phyloP scores from a whole-genome alignment of 2,888 invertebrate genomes.

The Magallana nippona region DNA sequence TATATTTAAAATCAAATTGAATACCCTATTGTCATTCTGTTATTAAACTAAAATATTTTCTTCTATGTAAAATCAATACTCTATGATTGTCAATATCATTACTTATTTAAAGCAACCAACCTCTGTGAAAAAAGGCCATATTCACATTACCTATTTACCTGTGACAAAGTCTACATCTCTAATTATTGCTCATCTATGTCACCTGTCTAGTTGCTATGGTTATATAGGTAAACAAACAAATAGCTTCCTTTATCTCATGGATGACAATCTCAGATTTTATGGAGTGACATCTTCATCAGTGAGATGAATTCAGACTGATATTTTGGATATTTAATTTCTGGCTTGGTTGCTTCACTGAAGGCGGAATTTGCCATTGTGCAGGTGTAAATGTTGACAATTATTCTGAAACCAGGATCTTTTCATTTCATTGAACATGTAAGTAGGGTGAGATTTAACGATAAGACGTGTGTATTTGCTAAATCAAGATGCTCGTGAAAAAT shows the following conservation, averaged over 20 bases:
- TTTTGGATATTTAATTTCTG: slow-evolving; percentile 18
- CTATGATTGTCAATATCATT: background rate
- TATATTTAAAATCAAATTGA: no score
- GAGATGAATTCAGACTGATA: background rate
- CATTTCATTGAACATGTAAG: background rate
- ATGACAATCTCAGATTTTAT: background rate
- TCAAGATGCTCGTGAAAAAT: no score
- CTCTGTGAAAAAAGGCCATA: background rate
- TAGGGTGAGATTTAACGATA: background rate
- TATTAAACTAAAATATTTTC: no score
- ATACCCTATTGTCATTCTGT: no score
- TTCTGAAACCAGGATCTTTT: background rate
- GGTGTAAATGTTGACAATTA: background rate
- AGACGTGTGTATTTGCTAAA: background rate
- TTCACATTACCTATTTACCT: slow-evolving; percentile 10
- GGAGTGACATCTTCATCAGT: slow-evolving; percentile 22
- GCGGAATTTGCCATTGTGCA: background rate
- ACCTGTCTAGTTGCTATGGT: slow-evolving; percentile 18
- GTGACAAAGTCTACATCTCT: background rate
- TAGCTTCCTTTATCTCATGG: background rate
- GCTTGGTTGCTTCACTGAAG: background rate
- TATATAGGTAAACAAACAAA: slow-evolving; percentile 22
- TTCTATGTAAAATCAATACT: background rate
- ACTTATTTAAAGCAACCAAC: slow-evolving; percentile 14
- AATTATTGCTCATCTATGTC: background rate